Conservation (phyloP, 2,888 invertebrate species). For the Calliphora vomitoria region DNA sequence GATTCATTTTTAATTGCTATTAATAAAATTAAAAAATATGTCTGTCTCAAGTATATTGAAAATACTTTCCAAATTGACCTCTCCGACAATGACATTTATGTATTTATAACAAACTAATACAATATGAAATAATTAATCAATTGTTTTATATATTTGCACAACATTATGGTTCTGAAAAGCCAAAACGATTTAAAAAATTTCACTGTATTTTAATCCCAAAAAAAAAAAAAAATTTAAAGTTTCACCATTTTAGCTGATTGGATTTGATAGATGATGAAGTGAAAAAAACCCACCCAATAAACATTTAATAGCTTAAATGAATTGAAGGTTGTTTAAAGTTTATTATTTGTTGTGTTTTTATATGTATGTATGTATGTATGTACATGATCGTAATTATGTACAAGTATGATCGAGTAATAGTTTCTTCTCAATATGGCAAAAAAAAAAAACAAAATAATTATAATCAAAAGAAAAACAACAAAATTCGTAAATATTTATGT, state of each 20-base stretch:
- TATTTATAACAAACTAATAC: background rate
- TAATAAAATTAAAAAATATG: conserved; percentile 1
- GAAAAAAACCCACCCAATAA: conserved; percentile 62
- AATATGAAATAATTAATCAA: conserved; percentile 18
- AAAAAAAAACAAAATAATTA: conserved; percentile 38
- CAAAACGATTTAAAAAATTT: background rate
- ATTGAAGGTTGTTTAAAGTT: conserved; percentile 56
- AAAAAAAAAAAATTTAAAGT: conserved; percentile 38
- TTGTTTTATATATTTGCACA: background rate
- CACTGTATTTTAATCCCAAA: no score
- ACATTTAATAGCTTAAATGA: conserved; percentile 52
- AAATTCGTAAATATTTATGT: conserved; percentile 28
- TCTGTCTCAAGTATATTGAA: background rate
- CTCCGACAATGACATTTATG: conserved; percentile 32
- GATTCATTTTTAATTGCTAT: conserved; percentile 28
- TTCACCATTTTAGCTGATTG: conserved; percentile 51
- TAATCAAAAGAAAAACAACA: conserved; percentile 20
- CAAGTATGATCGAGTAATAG: conserved; percentile 60
- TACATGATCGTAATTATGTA: conserved; percentile 42
- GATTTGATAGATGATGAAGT: conserved; percentile 13
- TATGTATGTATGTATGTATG: no score
- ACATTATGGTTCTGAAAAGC: conserved; percentile 10
- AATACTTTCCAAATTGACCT: conserved; percentile 46
- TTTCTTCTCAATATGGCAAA: conserved; percentile 56
- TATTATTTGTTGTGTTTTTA: conserved; percentile 31